phyloP scores from a whole-genome alignment of 2,888 invertebrate genomes.

The Cosmia pyralina region DNA sequence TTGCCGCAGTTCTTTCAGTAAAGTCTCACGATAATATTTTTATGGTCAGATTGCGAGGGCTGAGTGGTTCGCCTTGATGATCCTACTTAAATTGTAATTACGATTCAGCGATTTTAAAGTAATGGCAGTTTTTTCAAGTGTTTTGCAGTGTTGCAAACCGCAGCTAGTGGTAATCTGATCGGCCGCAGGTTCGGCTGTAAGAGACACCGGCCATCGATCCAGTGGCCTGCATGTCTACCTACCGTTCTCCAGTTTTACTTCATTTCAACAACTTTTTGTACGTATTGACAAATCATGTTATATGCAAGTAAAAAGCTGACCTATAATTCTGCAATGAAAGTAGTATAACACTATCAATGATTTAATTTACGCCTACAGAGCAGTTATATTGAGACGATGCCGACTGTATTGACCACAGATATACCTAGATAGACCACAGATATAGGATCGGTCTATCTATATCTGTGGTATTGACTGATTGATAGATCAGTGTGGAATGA shows the following conservation, averaged over 20 bases:
- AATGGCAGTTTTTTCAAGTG: conserved; percentile 45
- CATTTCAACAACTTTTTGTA: conserved; percentile 75
- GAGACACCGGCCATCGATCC: conserved; percentile 72
- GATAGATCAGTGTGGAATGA: conserved; percentile 27
- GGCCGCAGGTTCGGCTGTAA: conserved; percentile 69
- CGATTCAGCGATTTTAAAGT: conserved; percentile 28
- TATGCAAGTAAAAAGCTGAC: conserved; percentile 39
- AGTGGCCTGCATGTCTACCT: conserved; percentile 68
- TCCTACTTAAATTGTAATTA: conserved; percentile 57
- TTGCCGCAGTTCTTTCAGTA: conserved; percentile 48
- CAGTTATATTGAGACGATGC: conserved; percentile 34
- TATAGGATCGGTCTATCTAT: too few relatives aligned
- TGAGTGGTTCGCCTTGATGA: conserved; percentile 57
- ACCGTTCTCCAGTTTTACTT: conserved; percentile 66
- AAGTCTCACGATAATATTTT: conserved; percentile 60
- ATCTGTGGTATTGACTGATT: neutral
- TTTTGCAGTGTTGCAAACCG: conserved; percentile 68
- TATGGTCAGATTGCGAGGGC: conserved; percentile 48
- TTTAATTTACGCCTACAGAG: conserved; percentile 45
- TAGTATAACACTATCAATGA: conserved; percentile 49
- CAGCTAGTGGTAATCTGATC: conserved; percentile 70
- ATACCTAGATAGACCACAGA: too few relatives aligned
- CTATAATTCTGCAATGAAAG: conserved; percentile 49
- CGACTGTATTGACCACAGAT: neutral
- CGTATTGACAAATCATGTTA: conserved; percentile 68